phyloP scores from a whole-genome alignment of 2,797 vertebrate genomes.

The Lacerta bilineata region DNA sequence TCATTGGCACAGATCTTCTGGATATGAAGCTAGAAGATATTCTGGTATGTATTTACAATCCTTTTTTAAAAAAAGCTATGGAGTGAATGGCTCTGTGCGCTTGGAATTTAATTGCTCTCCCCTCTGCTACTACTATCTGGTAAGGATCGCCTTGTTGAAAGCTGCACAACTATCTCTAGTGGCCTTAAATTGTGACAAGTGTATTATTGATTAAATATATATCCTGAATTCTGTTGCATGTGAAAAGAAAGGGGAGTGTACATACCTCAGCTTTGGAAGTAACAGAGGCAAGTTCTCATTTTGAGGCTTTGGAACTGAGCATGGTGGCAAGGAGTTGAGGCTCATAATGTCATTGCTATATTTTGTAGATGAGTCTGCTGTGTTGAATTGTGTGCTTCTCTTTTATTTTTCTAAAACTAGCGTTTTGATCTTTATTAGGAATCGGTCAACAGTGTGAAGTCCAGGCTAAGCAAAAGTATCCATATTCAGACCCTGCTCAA shows the following conservation, averaged over 20 bases:
- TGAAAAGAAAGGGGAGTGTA: no score
- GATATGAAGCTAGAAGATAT: conserved; percentile 99
- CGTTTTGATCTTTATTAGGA: conserved; percentile 83
- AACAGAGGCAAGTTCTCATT: background rate
- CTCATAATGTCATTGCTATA: background rate
- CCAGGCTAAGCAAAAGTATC: conserved; percentile 92
- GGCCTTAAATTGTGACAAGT: background rate
- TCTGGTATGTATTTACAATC: conserved; percentile 85
- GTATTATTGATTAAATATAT: background rate
- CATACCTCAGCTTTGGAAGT: background rate
- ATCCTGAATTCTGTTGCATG: background rate
- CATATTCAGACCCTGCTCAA: conserved; percentile 94
- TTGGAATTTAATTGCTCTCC: background rate
- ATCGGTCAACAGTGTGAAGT: conserved; percentile 95
- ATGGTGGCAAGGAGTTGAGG: background rate
- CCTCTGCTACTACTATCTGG: background rate
- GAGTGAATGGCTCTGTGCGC: background rate
- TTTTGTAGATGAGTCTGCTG: background rate
- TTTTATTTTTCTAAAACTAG: conserved; percentile 52
- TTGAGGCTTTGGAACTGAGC: background rate
- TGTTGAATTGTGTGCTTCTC: background rate
- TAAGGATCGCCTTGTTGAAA: background rate
- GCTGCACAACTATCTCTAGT: background rate
- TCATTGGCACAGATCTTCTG: conserved; percentile 91
- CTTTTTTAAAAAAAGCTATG: background rate